A percentile compares a stretch with the other conserved stretches of the same genome.
Conservation (phyloP, 2,113 vertebrate species). For the Bombycilla garrulus region DNA sequence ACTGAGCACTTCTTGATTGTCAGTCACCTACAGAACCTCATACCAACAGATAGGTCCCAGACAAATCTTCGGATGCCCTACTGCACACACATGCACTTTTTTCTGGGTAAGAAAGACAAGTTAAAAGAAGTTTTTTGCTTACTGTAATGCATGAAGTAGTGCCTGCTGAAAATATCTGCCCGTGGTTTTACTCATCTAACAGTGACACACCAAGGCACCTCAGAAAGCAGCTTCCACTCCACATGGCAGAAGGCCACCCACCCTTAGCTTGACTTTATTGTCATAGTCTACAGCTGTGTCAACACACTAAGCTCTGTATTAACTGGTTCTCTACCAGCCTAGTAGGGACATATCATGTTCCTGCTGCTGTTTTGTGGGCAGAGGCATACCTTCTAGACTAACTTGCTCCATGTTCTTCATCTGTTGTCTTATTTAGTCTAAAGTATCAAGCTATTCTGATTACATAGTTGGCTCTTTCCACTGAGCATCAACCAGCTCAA, state of each 20-base stretch:
- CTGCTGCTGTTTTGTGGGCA: background rate
- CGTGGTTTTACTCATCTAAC: background rate
- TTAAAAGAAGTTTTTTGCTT: background rate
- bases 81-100: too few species aligned
- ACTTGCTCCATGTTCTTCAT: background rate
- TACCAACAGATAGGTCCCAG: background rate
- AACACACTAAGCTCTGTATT: background rate
- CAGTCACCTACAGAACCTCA: background rate
- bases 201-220: background rate
- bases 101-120: background rate
- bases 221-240: background rate
- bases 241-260: background rate
- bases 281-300: constrained; percentile 9
- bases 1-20: background rate
- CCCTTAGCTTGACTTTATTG: background rate
- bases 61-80: background rate
- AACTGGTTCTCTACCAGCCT: background rate
- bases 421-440: background rate
- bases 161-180: background rate
- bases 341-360: background rate
- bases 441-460: background rate
- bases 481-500: background rate
- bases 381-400: background rate
- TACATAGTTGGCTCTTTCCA: background rate
- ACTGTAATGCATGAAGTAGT: background rate